Percentiles rank a stretch among this genome's conserved stretches.
Evolutionary conservation across 2,888 invertebrate genomes (phyloP).

Genomic region (Imbricaverruca yamaguchii): DNA sequence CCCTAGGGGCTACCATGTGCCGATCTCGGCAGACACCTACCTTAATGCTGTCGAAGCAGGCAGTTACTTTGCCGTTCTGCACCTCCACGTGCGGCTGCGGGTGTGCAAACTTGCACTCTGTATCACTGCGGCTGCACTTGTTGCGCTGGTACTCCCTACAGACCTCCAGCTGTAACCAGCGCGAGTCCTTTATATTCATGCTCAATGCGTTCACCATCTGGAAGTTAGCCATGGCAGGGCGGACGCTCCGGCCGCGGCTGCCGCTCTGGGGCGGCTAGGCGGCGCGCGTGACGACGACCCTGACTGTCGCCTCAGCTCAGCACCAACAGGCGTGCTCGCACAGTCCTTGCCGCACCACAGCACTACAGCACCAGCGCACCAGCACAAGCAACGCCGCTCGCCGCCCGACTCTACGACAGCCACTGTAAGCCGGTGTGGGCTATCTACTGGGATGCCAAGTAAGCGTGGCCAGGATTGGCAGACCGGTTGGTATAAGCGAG

Average conservation of each 20-base stretch:
- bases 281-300: neutral
- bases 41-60: constrained; percentile 99
- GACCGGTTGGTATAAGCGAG: constrained; percentile 20
- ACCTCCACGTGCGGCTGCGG: constrained; percentile 99
- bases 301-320: neutral
- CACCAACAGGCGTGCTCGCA: neutral
- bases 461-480: constrained; percentile 19
- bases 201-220: constrained; percentile 14
- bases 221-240: neutral
- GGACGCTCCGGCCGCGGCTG: neutral
- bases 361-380: neutral
- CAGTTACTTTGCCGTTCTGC: constrained; percentile 98
- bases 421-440: constrained; percentile 1
- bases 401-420: neutral
- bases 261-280: neutral
- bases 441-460: constrained; percentile 17
- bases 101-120: constrained; percentile 99
- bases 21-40: constrained; percentile 51
- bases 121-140: constrained; percentile 98
- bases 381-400: constrained; percentile 6
- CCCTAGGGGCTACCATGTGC: too few relatives aligned
- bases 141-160: constrained; percentile 99
- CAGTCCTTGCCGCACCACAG: neutral
- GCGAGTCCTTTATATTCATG: constrained; percentile 71
- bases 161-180: constrained; percentile 99